These are phyloP conservation scores for Dysdera silvatica DNA, from an alignment of 1,140 invertebrate species.

Conservation along the genomic window DNA sequence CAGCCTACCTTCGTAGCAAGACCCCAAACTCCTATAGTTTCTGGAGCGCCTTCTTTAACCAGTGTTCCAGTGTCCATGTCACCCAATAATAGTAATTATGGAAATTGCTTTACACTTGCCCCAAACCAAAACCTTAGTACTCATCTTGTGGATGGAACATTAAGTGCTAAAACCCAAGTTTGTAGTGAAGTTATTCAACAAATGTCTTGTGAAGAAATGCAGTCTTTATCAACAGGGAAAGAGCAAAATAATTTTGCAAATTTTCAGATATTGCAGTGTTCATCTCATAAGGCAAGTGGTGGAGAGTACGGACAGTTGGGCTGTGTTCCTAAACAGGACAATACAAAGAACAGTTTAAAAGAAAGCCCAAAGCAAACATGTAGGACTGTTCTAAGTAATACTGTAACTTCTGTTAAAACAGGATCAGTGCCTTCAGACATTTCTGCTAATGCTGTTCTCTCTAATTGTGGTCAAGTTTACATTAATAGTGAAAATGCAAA, in stretches of 20 bases:
- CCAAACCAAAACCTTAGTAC: not conserved
- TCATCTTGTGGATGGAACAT: not conserved
- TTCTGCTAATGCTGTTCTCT: constrained; percentile 27
- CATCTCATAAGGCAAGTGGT: constrained; percentile 1
- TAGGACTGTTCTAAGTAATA: constrained; percentile 20
- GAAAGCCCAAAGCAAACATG: constrained; percentile 11
- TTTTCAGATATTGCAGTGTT: constrained; percentile 12
- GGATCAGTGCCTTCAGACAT: constrained; percentile 29
- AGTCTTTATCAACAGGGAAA: constrained; percentile 1
- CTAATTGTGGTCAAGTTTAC: constrained; percentile 30
- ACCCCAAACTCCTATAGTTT: constrained; percentile 12
- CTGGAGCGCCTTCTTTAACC: constrained; percentile 17
- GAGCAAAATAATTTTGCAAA: constrained; percentile 11
- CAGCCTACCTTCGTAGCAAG: constrained; percentile 24
- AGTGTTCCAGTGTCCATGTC: constrained; percentile 19
- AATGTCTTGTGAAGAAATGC: no score
- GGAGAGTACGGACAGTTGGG: constrained; percentile 7
- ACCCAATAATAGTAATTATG: constrained; percentile 4
- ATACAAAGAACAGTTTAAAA: constrained; percentile 7
- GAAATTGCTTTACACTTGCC: constrained; percentile 7
- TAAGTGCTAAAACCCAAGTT: constrained; percentile 17
- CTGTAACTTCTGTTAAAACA: constrained; percentile 13
- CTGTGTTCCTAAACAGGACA: constrained; percentile 16
- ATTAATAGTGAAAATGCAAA: constrained; percentile 23
- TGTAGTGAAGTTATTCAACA: constrained; percentile 11